Evolutionary conservation across 2,888 invertebrate genomes (phyloP).

Genomic region (Argyresthia goedartella): DNA sequence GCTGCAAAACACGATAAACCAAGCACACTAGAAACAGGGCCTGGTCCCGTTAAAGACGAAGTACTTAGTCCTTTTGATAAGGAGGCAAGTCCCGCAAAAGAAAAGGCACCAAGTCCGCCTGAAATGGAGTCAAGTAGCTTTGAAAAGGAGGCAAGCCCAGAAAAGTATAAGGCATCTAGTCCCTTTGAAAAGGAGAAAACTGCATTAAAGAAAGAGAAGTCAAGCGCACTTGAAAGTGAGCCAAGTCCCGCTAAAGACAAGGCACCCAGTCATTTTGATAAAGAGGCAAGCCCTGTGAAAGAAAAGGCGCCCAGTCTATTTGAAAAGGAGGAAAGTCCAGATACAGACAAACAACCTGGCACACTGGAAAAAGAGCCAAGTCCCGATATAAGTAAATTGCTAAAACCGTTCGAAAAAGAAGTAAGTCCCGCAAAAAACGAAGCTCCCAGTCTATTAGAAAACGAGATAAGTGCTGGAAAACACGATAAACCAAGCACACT

Average conservation of each 20-base stretch:
- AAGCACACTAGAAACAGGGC: background rate
- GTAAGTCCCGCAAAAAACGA: background rate
- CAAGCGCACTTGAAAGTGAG: background rate
- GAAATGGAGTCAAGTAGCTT: too few species aligned
- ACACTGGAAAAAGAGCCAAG: background rate
- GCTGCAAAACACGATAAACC: background rate
- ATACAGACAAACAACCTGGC: too few species aligned
- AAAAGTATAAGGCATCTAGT: too few species aligned
- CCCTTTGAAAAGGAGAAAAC: too few species aligned
- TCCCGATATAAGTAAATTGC: background rate
- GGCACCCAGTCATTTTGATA: background rate
- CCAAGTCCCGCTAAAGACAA: conserved; percentile 6
- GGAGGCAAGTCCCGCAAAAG: background rate
- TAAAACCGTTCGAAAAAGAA: background rate
- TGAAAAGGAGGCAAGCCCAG: too few species aligned
- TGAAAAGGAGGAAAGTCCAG: background rate
- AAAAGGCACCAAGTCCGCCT: background rate
- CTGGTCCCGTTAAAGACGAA: background rate
- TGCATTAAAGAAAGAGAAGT: too few species aligned
- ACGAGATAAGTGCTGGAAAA: too few species aligned
- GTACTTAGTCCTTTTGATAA: background rate
- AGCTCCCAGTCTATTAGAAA: background rate
- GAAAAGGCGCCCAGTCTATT: background rate
- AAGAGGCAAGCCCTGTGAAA: background rate
- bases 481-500: too few species aligned